Conservation (phyloP, 1,140 invertebrate genomes). For the Megathymus violae region DNA sequence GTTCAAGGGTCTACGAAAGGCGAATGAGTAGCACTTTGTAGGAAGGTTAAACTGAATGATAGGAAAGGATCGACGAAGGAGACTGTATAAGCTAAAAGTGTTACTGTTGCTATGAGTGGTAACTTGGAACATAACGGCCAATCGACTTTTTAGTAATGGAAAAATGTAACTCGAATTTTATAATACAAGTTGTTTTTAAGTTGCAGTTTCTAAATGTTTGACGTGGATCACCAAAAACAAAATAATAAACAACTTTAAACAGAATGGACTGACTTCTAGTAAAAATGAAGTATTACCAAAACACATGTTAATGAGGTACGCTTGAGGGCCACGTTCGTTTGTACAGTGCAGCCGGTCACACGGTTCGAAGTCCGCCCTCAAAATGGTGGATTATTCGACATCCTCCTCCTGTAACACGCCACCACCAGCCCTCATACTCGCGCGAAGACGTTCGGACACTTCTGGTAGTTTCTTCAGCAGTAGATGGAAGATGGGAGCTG, state of each 20-base stretch:
- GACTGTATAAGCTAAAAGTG: background rate
- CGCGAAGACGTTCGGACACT: constrained; percentile 74
- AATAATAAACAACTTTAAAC: too few species aligned
- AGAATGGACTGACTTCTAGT: too few species aligned
- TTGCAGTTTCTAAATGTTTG: too few species aligned
- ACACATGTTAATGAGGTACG: too few species aligned
- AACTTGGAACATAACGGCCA: too few species aligned
- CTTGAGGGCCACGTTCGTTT: too few species aligned
- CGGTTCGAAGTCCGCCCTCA: background rate
- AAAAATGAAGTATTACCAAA: too few species aligned
- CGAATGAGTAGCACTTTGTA: background rate
- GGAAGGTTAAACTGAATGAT: constrained; percentile 2
- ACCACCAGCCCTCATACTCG: constrained; percentile 63
- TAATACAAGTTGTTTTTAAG: too few species aligned
- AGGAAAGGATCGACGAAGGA: constrained; percentile 1
- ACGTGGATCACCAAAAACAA: too few species aligned
- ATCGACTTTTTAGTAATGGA: too few species aligned
- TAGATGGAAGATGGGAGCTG: constrained; percentile 95
- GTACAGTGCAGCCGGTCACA: background rate
- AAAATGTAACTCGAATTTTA: too few species aligned
- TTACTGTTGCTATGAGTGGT: too few species aligned
- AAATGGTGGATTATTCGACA: constrained; percentile 59
- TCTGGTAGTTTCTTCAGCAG: constrained; percentile 92
- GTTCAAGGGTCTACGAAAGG: constrained; percentile 1
- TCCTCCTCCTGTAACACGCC: constrained; percentile 69